Evolutionary conservation across 2,113 vertebrate species (phyloP).

Genomic region (Megaceryle maxima): DNA sequence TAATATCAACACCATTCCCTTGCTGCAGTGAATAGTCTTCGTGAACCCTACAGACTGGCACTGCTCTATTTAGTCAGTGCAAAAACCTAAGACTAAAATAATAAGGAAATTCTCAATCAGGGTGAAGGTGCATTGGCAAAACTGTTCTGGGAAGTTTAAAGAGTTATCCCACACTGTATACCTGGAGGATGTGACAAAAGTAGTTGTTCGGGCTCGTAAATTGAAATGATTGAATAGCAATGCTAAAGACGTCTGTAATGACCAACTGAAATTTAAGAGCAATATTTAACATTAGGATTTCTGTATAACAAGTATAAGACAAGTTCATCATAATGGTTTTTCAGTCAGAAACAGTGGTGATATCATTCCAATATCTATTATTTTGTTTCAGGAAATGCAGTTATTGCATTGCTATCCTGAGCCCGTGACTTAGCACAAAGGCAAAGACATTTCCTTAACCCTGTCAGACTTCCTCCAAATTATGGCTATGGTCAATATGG

Average conservation of each 20-base stretch:
- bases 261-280: background rate
- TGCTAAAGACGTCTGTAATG: background rate
- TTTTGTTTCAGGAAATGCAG: slow-evolving; percentile 3
- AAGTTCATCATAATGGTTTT: background rate
- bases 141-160: background rate
- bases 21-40: background rate
- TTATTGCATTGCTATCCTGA: background rate
- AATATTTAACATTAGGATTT: background rate
- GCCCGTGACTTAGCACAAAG: too few relatives aligned
- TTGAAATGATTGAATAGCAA: background rate
- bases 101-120: background rate
- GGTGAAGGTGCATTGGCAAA: background rate
- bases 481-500: background rate
- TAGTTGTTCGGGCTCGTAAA: background rate
- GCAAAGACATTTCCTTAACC: slow-evolving; percentile 27
- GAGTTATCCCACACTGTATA: background rate
- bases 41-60: background rate
- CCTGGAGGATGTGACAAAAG: background rate
- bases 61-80: too few relatives aligned
- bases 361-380: background rate
- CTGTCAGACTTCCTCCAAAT: background rate
- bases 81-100: background rate
- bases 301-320: background rate
- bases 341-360: background rate
- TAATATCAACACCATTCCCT: background rate